Base-by-base conservation (phyloP, 2,888 invertebrate species). In the Cantharis rufa region DNA sequence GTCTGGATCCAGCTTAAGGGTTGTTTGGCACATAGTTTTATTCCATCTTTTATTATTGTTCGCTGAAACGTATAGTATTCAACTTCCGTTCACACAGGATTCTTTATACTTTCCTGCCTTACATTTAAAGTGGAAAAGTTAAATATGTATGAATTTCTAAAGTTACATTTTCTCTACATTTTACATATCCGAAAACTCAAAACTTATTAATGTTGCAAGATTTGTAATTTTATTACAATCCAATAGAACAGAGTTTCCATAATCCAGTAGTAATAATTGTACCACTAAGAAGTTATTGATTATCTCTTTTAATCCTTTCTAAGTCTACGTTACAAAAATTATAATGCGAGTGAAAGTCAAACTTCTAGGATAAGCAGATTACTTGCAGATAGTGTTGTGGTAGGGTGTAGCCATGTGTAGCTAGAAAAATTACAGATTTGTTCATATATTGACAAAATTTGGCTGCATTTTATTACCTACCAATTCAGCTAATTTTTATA, bases 41-140 rank as follows among this genome's bases (percentile, higher is more conserved):
- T 77, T 77, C 63, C 74, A 69, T 71, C 71, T 63, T 72, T 69
- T 75, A 62, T 71, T 63, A 75, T 75, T 74, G 71, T 77, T 73
- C 69, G 63, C 62, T 77, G 70, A 16, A 61, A 70, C 68, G 70
- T 74, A 74, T 24, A 71, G 64, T 66, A 70, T 71, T 77, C 69
- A 70, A 69, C 76, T 75, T 77, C 75, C 71, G 76, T 74, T 78
- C 48, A 24, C 69, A 66, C 24, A 72, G 63, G 32, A 66, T 24
- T 66, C 18, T 66, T 66, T 21, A 18, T n/a, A 66, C 24, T 66
- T 66, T 66, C 16, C 13, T 24, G 64, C 64, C 18, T 66, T n/a
- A 21, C 18, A 24, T 66, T 21, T n/a, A 18, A 18, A 21, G 16
- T n/a, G 64, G 16, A 66, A 66, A n/a, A 21, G 63, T 66, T 48